Evolutionary conservation across 2,888 invertebrate species (phyloP).

Genomic region (Leucophenga montana): DNA sequence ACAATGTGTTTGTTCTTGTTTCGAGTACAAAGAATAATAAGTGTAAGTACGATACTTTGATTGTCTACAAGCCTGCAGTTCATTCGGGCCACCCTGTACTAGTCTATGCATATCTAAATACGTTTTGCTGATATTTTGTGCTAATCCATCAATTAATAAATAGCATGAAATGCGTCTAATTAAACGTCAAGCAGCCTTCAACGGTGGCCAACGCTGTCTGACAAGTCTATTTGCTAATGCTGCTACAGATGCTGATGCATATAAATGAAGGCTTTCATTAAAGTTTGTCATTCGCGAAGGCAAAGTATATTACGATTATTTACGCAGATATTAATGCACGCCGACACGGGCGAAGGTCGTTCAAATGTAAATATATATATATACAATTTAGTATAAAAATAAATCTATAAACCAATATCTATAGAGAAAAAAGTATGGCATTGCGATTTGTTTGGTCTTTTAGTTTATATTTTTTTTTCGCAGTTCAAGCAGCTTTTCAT

Average conservation of each 20-base stretch:
- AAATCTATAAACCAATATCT: background rate
- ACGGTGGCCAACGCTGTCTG: background rate
- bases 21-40: no score
- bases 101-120: no score
- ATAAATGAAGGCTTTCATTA: conserved; percentile 39
- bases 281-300: conserved; percentile 37
- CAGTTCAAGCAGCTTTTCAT: conserved; percentile 1
- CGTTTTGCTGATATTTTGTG: background rate
- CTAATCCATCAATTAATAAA: conserved; percentile 57
- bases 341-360: background rate
- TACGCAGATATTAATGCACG: no score
- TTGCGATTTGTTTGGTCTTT: conserved; percentile 3
- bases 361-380: background rate
- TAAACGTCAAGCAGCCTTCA: conserved; percentile 47
- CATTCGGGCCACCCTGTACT: no score
- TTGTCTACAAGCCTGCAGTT: no score
- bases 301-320: no score
- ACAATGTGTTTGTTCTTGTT: no score
- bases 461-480: conserved; percentile 1
- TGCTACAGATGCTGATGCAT: background rate
- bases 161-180: conserved; percentile 56
- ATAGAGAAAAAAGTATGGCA: conserved; percentile 6
- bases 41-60: no score
- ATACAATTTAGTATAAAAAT: background rate
- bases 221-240: no score